Conservation (phyloP, 2,113 vertebrate species). For the Albula glossodonta region DNA sequence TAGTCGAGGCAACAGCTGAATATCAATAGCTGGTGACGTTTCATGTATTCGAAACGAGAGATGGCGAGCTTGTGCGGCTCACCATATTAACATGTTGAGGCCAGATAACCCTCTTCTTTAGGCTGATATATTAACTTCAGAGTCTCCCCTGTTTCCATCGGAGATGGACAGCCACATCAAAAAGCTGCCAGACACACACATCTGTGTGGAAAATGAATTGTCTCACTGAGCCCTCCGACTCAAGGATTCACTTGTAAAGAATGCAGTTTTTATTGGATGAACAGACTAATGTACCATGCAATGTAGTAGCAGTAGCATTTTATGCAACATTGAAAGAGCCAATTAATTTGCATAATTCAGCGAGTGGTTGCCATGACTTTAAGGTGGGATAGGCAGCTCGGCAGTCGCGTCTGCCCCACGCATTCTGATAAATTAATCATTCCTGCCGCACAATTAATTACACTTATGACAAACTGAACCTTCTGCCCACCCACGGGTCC, state of each 20-base stretch:
- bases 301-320: slow-evolving; percentile 94
- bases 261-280: slow-evolving; percentile 91
- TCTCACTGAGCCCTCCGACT: slow-evolving; percentile 77
- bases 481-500: slow-evolving; percentile 86
- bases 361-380: slow-evolving; percentile 89
- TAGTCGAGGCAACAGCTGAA: slow-evolving; percentile 36
- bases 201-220: slow-evolving; percentile 79
- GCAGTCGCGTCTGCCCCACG: slow-evolving; percentile 76
- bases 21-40: slow-evolving; percentile 35
- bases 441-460: slow-evolving; percentile 96
- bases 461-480: slow-evolving; percentile 97
- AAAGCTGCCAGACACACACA: slow-evolving; percentile 69
- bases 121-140: not conserved
- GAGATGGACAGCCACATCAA: slow-evolving; percentile 56
- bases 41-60: slow-evolving; percentile 28
- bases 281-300: slow-evolving; percentile 99
- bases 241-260: slow-evolving; percentile 83
- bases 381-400: slow-evolving; percentile 86
- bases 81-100: not conserved
- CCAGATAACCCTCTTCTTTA: slow-evolving; percentile 19
- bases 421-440: slow-evolving; percentile 96
- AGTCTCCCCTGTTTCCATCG: slow-evolving; percentile 36
- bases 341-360: slow-evolving; percentile 99
- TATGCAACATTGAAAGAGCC: slow-evolving; percentile 99
- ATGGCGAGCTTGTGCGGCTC: not conserved